These are phyloP conservation scores for Lochmaea crataegi DNA, from an alignment of 2,888 invertebrate species.

Conservation along the genomic window DNA sequence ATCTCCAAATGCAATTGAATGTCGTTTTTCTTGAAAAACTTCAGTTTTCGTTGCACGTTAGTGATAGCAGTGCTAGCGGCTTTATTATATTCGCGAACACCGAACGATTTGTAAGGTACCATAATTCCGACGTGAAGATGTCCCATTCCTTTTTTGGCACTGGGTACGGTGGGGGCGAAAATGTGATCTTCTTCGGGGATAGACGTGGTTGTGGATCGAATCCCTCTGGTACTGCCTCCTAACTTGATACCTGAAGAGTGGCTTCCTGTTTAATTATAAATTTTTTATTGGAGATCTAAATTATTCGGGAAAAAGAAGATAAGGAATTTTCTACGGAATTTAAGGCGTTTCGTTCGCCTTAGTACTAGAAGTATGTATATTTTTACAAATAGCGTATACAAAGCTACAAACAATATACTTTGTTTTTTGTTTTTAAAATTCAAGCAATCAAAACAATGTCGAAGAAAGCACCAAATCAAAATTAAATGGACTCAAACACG, in stretches of 20 bases:
- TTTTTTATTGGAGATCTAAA: slow-evolving; percentile 1
- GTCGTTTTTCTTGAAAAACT: slow-evolving; percentile 77
- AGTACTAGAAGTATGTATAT: too few species aligned
- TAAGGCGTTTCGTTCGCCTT: too few species aligned
- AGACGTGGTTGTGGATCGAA: slow-evolving; percentile 53
- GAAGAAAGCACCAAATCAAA: too few species aligned
- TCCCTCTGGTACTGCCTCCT: slow-evolving; percentile 57
- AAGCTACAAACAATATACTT: too few species aligned
- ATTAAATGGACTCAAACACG: too few species aligned
- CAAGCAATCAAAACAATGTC: too few species aligned
- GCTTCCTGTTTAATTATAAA: slow-evolving; percentile 22
- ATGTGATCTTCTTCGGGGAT: slow-evolving; percentile 60
- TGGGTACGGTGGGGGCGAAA: slow-evolving; percentile 54
- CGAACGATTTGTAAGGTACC: slow-evolving; percentile 82
- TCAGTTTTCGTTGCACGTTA: slow-evolving; percentile 75
- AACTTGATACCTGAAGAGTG: slow-evolving; percentile 51
- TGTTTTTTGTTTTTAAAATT: too few species aligned
- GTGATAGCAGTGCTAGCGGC: slow-evolving; percentile 77
- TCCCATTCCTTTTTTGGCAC: slow-evolving; percentile 40
- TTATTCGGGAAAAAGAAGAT: slow-evolving; percentile 5
- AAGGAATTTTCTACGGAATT: background rate
- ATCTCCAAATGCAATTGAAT: slow-evolving; percentile 76
- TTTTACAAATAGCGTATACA: too few species aligned
- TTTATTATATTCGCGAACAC: slow-evolving; percentile 77
- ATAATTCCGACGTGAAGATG: slow-evolving; percentile 77